Evolutionary conservation across 1,140 invertebrate genomes (phyloP).

Genomic region (Drosophila punjabiensis): DNA sequence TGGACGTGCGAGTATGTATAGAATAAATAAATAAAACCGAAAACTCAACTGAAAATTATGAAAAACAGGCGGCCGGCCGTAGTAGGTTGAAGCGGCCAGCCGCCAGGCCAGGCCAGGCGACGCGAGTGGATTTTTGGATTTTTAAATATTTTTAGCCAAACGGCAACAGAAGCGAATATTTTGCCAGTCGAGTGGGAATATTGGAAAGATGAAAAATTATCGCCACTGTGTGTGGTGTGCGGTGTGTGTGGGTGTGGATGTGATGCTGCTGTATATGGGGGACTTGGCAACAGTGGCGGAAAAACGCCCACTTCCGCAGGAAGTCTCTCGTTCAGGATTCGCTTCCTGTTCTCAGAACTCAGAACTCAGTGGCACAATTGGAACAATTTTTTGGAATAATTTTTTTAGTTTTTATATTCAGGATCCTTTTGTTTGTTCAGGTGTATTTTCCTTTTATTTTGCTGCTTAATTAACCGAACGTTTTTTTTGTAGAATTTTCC

Average conservation of each 20-base stretch:
- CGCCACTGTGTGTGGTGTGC: conserved; percentile 18
- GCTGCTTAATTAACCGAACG: conserved; percentile 16
- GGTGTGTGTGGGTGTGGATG: conserved; percentile 2
- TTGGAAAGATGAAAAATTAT: conserved; percentile 76
- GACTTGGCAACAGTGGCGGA: conserved; percentile 62
- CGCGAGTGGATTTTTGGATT: conserved; percentile 71
- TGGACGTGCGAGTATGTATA: conserved; percentile 44
- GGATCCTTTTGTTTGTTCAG: neutral
- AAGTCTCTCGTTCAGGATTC: neutral
- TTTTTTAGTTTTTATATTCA: neutral
- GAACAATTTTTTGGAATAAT: neutral
- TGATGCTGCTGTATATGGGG: conserved; percentile 10
- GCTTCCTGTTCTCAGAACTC: conserved; percentile 32
- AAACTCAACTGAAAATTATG: conserved; percentile 75
- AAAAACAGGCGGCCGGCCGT: conserved; percentile 70
- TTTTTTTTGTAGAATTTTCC: neutral
- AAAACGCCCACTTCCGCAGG: conserved; percentile 63
- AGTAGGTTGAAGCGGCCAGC: conserved; percentile 35
- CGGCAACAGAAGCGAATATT: conserved; percentile 61
- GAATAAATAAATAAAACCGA: conserved; percentile 72
- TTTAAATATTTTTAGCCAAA: conserved; percentile 82
- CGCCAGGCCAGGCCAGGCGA: conserved; percentile 47
- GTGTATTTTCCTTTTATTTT: conserved; percentile 24
- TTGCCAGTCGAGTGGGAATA: conserved; percentile 70
- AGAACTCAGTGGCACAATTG: neutral